Base-by-base conservation (phyloP, 2,113 vertebrate species). In the Sardina pilchardus region DNA sequence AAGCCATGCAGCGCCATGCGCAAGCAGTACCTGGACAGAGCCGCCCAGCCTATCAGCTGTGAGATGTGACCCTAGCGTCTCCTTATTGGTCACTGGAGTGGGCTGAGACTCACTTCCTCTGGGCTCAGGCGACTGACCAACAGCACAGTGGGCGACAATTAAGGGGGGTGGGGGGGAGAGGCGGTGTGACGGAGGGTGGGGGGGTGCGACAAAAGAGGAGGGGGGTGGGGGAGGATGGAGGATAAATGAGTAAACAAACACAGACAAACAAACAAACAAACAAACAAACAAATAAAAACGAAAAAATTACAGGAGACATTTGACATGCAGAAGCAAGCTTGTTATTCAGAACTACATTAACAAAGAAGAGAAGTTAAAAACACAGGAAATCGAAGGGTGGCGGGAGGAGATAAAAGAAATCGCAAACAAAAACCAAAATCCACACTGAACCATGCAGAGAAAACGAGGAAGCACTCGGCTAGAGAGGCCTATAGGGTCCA, bases 1-100 rank as follows among this genome's bases (percentile, higher is more conserved):
- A 26, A 91, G 83, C 56, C 87, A 89, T 86, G 90, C 91, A 89
- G 88, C 82, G 90, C 87, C 87, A 91, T 84, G 86, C 86, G 89
- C 87, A 93, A 94, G 94, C 92, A 92, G 96, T 97, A 97, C 97
- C 97, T 97, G 96, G 53, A 97, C 96, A 90, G 97, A 96, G 94
- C 96, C 96, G 95, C 96, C 96, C 92, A 97, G 95, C 96, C 95
- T 95, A 94, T 96, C 96, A 95, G 96, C 94, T 89, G 96, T 96
- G 91, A 97, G 95, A 91, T 95, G 96, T 89, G 96, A 96, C 95
- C 96, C 96, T 95, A 97, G 90, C 90, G 95, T 94, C 94, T 97
- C 96, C 96, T 96, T 95, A 96, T 93, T 96, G 94, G 96, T 96
- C 94, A 95, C 93, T 83, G 94, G 95, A 93, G 95, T 94, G 94